These are phyloP conservation scores for Pangasius djambal DNA, from an alignment of 2,797 vertebrate genomes.

Conservation along the genomic window DNA sequence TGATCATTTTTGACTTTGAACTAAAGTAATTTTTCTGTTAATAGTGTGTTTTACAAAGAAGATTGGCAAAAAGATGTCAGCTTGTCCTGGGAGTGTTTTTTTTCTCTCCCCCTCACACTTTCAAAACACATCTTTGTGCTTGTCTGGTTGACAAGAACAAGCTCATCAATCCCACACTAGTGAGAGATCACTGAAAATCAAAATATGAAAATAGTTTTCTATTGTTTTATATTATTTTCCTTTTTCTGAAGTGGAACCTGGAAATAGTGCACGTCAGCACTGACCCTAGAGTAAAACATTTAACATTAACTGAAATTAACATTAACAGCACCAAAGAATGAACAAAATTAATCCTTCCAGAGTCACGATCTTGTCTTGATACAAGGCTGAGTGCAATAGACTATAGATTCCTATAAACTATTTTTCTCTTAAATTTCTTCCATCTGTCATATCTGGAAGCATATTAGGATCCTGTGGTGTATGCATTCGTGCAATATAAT, in stretches of 20 bases:
- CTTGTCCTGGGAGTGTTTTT: neutral
- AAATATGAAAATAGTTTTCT: too few species aligned
- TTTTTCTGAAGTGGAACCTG: too few species aligned
- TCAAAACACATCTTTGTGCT: too few species aligned
- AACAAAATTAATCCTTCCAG: neutral
- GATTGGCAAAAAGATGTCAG: neutral
- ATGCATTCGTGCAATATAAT: neutral
- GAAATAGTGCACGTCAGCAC: too few species aligned
- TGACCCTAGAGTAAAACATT: too few species aligned
- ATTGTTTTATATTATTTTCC: too few species aligned
- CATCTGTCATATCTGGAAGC: neutral
- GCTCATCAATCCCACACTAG: too few species aligned
- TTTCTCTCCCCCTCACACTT: too few species aligned
- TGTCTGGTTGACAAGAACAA: too few species aligned
- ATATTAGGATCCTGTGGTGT: neutral
- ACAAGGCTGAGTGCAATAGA: neutral
- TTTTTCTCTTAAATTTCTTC: neutral
- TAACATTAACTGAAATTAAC: too few species aligned
- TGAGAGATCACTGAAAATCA: too few species aligned
- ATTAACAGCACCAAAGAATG: neutral
- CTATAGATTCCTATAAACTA: neutral
- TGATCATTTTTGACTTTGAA: neutral
- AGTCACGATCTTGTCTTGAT: neutral
- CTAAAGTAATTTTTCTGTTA: neutral
- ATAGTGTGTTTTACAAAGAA: neutral